Evolutionary conservation across 53 echinoderm and acorn worm genomes (phyloP), one percentile per base, ranked within the genome.

Genomic region (Paracentrotus lividus): DNA sequence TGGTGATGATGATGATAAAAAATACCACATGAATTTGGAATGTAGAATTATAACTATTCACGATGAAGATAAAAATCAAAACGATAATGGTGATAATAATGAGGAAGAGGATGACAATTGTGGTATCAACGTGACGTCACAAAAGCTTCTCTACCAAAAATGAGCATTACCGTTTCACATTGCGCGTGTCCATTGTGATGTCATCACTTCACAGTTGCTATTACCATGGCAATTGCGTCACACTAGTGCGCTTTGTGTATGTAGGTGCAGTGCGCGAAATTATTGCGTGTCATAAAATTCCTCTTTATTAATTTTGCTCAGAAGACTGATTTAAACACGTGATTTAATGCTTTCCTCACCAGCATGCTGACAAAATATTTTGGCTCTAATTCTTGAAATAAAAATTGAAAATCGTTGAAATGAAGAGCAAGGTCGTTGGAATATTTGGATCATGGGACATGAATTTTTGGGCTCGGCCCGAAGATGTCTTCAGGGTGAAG

Each of bases 371-470:
- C n/a, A n/a, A n/a, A n/a, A n/a, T n/a, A 40, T 20, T 20, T 76
- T 42, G 10, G 26, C 47, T 81, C 5, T 47, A 26, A 18, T 26
- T 27, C 81, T 88, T 44, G 24, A 8, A 89, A 89, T 24, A 81
- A 27, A 26, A n/a, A 16, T 15, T 24, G 27, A 81, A 10, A 21
- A 21, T 81, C 47, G 81, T 2, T 9, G 36, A 49, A 78, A 94
- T 94, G 90, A 90, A 60, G 16, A 90, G 84, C 0, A 86, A 93
- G 59, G 78, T 96, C 78, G 95, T 98, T 10, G 98, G 98, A 27
- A 96, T 98, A 26, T 98, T 98, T 77, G 97, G 97, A 3, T 96
- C 95, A 1, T 96, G 96, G 96, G 93, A 99, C 88, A 26, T 97
- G 59, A 77, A 85, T 23, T 92, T 96, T 45, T 97, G 96, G 96